Evolutionary conservation across 1,140 invertebrate genomes (phyloP), one percentile per base, ranked within the genome.

Genomic region (Drosophila cardini): DNA sequence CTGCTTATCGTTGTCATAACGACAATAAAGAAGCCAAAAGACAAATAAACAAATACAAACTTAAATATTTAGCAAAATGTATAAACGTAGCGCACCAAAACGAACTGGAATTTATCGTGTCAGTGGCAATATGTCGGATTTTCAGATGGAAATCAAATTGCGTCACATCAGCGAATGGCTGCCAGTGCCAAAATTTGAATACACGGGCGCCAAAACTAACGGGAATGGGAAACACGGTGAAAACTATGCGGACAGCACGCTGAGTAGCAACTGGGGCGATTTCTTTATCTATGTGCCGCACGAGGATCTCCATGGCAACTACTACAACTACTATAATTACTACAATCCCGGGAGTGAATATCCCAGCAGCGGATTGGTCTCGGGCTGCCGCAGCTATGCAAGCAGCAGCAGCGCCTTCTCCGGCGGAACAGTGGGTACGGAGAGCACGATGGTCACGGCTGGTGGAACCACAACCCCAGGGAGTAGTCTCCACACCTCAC

Each of bases 121-220:
- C 18, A 91, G 75, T 30, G 93, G 94, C 18, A 91, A 92, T 11
- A 94, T 94, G 21, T 73, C 83, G 2, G 93, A 94, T 60, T 92
- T 94, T 4, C 92, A 92, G 76, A 63, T 94, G 68, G 92, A 78
- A 10, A 36, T 92, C 26, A 77, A 76, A 30, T 57, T 92, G 26
- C 64, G 79, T 1, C 77, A 85, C 42, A 76, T 92, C 1, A 86
- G 85, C 61, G 85, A 86, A 7, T 77, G 91, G 80, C 65, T 92
- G 36, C 87, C 81, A 3, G 72, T 92, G 40, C 91, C 90, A 4
- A 91, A 79, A 38, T 91, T 91, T 21, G 78, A 92, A 42, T 76
- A 80, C 13, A 10, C 42, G 0, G 83, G 83, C 46, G 76, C 76
- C n/a, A 53, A 42, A 26, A 11, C 16, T 0, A 61, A 26, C 32